phyloP scores from a whole-genome alignment of 1,140 invertebrate genomes.

The Trichonephila clavipes region DNA sequence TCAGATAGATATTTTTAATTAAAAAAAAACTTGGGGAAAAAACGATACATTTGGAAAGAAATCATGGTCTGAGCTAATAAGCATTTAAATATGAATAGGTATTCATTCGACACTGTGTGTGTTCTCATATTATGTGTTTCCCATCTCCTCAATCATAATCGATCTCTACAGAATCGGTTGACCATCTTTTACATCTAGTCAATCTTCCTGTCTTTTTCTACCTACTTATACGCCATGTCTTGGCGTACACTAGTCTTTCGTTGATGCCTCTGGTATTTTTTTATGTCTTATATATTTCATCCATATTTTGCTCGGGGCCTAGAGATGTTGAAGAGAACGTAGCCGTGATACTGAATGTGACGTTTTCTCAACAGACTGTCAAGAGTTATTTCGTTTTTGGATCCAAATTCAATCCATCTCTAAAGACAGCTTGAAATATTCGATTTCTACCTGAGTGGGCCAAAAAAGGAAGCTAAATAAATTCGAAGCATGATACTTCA shows the following conservation, averaged over 20 bases:
- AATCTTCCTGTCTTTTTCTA: neutral
- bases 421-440: conserved; percentile 23
- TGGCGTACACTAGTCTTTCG: neutral
- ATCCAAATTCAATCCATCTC: conserved; percentile 64
- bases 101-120: too few relatives aligned
- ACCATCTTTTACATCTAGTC: neutral
- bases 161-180: too few relatives aligned
- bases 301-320: neutral
- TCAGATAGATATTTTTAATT: too few relatives aligned
- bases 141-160: neutral
- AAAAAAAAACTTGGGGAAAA: too few relatives aligned
- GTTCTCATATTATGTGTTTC: too few relatives aligned
- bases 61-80: too few relatives aligned
- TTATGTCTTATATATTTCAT: neutral
- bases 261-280: neutral
- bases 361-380: conserved; percentile 15
- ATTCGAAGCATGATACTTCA: neutral
- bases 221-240: neutral
- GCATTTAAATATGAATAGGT: too few relatives aligned
- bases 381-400: conserved; percentile 37
- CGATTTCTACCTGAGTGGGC: neutral
- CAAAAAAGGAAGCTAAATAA: neutral
- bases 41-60: too few relatives aligned
- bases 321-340: neutral
- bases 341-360: neutral